Evolutionary conservation across 2,113 vertebrate genomes (phyloP), one percentile per base, ranked within the genome.

Genomic region (Dascyllus trimaculatus): DNA sequence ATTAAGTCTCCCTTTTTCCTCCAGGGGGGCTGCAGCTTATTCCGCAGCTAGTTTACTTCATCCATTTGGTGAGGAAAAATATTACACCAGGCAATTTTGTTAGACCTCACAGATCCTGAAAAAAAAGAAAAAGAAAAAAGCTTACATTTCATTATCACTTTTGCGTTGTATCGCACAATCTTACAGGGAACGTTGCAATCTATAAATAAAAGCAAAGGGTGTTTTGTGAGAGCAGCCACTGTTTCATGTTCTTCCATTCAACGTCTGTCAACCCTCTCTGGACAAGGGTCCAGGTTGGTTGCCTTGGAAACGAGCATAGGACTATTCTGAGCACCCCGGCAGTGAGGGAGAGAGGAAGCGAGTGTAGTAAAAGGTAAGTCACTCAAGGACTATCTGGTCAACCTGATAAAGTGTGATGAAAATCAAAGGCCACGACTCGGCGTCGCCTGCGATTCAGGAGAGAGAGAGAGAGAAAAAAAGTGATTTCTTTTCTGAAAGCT

Each of bases 241-340:
- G 78, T 71, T 87, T 91, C 77, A 59, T 77, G 62, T 67, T 85
- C 75, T 51, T 78, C 79, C 49, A 59, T 85, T 91, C 84, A 86
- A 87, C 25, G 83, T 88, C 87, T 85, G 66, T 91, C 91, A 90
- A 85, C 88, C 86, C 88, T 91, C 83, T 60, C 76, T 89, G 89
- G 89, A 89, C 92, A 90, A 88, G 84, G 90, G 92, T 92, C 85
- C 88, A 84, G 84, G 89, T 80, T 85, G 78, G 91, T 95, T 94
- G 87, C 94, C 91, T 67, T 92, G 94, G 94, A 93, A 95, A 95
- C 94, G 67, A 78, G 88, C 84, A 84, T 86, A 89, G 85, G 89
- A 92, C 93, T 93, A 93, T 91, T 94, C 87, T 83, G 85, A 93
- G 88, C 81, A 63, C 77, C 54, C 25, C 59, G 8, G 74, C 48